These are phyloP conservation scores for Tholera decimalis DNA, from an alignment of 2,888 invertebrate species.

Conservation along the genomic window DNA sequence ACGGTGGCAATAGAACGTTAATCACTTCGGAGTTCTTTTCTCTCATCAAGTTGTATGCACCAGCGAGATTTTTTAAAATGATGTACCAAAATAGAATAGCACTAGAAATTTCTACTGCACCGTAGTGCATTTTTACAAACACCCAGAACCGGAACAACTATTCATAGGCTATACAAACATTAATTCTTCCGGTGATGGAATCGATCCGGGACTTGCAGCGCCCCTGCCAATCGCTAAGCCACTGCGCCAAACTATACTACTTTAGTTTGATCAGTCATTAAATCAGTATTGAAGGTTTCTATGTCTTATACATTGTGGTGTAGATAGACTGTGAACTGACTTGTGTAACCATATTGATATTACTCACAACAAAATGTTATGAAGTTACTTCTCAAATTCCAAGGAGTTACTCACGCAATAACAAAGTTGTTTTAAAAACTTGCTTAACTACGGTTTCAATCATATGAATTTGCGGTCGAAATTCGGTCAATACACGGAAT, in stretches of 20 bases:
- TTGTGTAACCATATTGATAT: slow-evolving; percentile 12
- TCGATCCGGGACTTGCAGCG: too few species aligned
- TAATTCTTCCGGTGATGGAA: too few species aligned
- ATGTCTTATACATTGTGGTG: not conserved
- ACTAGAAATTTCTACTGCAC: too few species aligned
- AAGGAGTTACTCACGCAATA: slow-evolving; percentile 38
- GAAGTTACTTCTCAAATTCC: slow-evolving; percentile 27
- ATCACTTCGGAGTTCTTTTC: not conserved
- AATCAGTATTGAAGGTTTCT: slow-evolving; percentile 10
- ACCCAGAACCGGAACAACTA: too few species aligned
- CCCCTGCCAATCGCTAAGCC: not conserved
- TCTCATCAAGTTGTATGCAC: too few species aligned
- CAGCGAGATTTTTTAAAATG: too few species aligned
- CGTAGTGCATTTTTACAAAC: too few species aligned
- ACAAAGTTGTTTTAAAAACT: not conserved
- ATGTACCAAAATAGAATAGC: too few species aligned
- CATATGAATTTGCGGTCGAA: too few species aligned
- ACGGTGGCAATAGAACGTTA: not conserved
- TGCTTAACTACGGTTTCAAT: too few species aligned
- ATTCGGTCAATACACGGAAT: too few species aligned
- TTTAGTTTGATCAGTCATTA: not conserved
- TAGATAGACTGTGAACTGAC: not conserved
- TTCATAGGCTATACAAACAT: too few species aligned
- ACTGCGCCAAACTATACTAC: not conserved
- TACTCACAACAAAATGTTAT: slow-evolving; percentile 26